These are phyloP conservation scores for Pangasius krempfi DNA, from an alignment of 2,797 vertebrate species.

Conservation along the genomic window DNA sequence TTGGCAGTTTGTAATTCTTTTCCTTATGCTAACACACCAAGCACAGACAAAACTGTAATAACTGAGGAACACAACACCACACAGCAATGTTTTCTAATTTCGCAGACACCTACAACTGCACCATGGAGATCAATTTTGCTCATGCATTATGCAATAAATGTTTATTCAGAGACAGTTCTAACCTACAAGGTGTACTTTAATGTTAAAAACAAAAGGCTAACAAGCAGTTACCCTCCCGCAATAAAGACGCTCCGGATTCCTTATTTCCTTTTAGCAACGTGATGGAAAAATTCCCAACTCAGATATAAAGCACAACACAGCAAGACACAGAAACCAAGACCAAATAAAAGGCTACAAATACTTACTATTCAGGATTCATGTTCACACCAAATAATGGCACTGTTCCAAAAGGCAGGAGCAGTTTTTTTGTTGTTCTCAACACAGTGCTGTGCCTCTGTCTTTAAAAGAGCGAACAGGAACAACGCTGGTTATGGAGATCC, in stretches of 20 bases:
- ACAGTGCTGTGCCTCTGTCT: constrained; percentile 34
- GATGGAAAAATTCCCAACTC: background rate
- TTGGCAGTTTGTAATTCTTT: background rate
- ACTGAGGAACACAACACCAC: background rate
- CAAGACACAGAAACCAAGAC: background rate
- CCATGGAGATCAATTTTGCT: background rate
- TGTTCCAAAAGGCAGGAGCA: background rate
- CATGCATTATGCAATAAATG: constrained; percentile 16
- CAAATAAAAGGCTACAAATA: constrained; percentile 42
- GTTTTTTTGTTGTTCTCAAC: constrained; percentile 19
- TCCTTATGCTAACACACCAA: background rate
- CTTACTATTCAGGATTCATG: constrained; percentile 85
- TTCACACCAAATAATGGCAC: constrained; percentile 31
- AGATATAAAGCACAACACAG: background rate
- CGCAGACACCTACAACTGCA: background rate
- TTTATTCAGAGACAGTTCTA: background rate
- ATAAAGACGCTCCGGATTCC: background rate
- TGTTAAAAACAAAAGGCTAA: background rate
- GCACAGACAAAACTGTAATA: background rate
- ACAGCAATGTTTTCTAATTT: background rate
- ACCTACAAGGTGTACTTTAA: background rate
- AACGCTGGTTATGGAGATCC: constrained; percentile 51
- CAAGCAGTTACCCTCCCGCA: background rate
- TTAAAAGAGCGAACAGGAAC: constrained; percentile 50
- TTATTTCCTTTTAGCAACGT: background rate